phyloP scores from a whole-genome alignment of 2,797 vertebrate genomes.

The Acrossocheilus wenchowensis region DNA sequence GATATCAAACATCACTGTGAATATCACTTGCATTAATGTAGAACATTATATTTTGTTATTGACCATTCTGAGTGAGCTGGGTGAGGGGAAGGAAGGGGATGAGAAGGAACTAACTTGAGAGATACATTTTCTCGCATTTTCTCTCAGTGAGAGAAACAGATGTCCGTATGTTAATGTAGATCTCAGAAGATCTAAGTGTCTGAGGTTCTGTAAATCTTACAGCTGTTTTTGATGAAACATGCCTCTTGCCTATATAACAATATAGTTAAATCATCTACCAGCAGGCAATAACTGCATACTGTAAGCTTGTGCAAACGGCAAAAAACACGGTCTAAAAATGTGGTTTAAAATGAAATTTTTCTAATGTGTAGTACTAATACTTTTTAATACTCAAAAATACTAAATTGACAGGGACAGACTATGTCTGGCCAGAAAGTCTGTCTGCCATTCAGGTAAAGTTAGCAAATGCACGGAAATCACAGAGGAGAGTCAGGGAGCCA shows the following conservation, averaged over 20 bases:
- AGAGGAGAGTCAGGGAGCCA: background rate
- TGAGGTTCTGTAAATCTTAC: no score
- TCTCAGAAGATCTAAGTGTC: no score
- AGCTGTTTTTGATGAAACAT: background rate
- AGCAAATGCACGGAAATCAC: background rate
- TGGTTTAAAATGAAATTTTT: background rate
- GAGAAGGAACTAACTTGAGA: no score
- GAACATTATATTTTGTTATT: no score
- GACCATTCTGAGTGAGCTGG: no score
- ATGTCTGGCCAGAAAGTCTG: background rate
- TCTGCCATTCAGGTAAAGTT: background rate
- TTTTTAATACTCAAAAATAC: background rate
- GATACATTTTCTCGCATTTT: no score
- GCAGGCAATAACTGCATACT: background rate
- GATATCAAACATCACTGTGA: no score
- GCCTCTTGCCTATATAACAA: background rate
- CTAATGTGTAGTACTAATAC: background rate
- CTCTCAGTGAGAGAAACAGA: no score
- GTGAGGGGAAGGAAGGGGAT: no score
- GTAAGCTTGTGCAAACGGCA: background rate
- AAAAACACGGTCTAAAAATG: background rate
- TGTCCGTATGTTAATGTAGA: no score
- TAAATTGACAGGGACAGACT: background rate
- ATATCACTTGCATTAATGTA: no score
- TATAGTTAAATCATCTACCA: background rate